These are phyloP conservation scores for Nephrocerus scutellatus DNA, from an alignment of 2,888 invertebrate species.

Conservation along the genomic window DNA sequence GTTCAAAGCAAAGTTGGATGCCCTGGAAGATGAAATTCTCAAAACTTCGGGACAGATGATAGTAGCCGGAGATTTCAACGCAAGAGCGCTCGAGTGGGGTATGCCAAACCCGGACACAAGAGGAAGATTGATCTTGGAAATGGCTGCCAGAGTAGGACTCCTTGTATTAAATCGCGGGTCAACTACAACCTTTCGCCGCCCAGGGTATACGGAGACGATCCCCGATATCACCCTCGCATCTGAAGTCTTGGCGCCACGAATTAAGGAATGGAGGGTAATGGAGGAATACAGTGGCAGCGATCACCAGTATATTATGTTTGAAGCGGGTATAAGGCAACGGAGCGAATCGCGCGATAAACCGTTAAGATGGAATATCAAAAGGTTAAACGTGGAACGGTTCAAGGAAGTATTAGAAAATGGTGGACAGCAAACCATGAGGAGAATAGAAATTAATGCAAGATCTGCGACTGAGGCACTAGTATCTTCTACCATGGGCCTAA, in stretches of 20 bases:
- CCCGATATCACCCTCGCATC: conserved; percentile 13
- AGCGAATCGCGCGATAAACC: too few species aligned
- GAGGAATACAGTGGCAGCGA: conserved; percentile 16
- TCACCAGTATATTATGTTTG: too few species aligned
- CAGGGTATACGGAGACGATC: conserved; percentile 11
- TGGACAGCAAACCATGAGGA: too few species aligned
- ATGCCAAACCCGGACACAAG: conserved; percentile 10
- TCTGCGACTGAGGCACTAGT: too few species aligned
- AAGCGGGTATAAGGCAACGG: too few species aligned
- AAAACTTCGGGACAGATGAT: not conserved
- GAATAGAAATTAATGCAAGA: too few species aligned
- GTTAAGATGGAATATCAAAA: too few species aligned
- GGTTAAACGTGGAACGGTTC: too few species aligned
- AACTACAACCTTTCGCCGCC: conserved; percentile 11
- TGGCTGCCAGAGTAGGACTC: conserved; percentile 15
- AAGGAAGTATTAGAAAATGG: too few species aligned
- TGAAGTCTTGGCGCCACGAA: not conserved
- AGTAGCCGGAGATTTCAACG: conserved; percentile 7
- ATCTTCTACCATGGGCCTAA: too few species aligned
- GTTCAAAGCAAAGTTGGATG: conserved; percentile 3
- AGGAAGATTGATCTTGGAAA: conserved; percentile 14
- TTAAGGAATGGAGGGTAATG: conserved; percentile 11
- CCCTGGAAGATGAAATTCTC: not conserved
- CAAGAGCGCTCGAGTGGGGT: conserved; percentile 7
- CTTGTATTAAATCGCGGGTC: conserved; percentile 10